Evolutionary conservation across 2,113 vertebrate species (phyloP).

Genomic region (Pteruthius melanotis): DNA sequence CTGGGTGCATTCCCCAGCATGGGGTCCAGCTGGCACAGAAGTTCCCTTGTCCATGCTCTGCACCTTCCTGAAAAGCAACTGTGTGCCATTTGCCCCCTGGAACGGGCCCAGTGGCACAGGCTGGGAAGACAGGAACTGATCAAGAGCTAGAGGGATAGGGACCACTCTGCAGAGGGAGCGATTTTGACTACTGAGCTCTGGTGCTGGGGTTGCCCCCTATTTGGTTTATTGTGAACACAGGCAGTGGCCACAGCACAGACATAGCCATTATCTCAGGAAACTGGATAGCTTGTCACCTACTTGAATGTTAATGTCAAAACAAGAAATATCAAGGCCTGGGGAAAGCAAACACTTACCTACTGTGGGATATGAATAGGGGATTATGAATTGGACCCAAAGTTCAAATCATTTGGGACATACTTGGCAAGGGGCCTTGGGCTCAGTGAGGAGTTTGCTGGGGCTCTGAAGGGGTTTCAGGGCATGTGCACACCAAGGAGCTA

Average conservation of each 20-base stretch:
- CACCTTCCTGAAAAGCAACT: neutral
- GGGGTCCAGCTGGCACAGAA: neutral
- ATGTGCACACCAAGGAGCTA: neutral
- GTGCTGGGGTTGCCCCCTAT: neutral
- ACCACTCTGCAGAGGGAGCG: rapidly evolving
- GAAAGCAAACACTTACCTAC: neutral
- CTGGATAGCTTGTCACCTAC: neutral
- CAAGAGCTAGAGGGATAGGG: neutral
- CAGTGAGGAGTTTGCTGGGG: neutral
- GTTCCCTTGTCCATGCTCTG: neutral
- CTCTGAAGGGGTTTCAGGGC: neutral
- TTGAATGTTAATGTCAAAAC: neutral
- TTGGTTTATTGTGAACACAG: neutral
- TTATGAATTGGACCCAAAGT: neutral
- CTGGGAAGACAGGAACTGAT: neutral
- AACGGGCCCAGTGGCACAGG: neutral
- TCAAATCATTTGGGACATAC: neutral
- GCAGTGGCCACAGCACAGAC: neutral
- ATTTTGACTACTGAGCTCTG: neutral
- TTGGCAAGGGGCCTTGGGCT: neutral
- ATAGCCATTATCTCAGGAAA: neutral
- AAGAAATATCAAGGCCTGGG: neutral
- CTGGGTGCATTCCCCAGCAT: neutral
- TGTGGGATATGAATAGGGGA: neutral
- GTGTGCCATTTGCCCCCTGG: neutral